Evolutionary conservation across 2,113 vertebrate species (phyloP).

Genomic region (Fukomys damarensis): DNA sequence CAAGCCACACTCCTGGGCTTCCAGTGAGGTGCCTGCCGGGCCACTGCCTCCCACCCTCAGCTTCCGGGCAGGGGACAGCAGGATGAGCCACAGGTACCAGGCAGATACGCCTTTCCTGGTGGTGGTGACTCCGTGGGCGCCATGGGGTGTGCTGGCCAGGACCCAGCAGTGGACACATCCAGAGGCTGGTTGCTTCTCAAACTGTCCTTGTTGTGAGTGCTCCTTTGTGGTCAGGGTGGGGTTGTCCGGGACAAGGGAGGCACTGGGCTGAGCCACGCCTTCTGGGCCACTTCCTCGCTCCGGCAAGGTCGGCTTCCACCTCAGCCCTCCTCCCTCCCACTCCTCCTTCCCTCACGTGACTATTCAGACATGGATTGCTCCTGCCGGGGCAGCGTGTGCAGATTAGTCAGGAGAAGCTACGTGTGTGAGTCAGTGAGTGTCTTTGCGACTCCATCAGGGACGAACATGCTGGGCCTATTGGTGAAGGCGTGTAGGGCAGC

Average conservation of each 20-base stretch:
- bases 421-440: neutral
- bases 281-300: neutral
- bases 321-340: neutral
- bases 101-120: neutral
- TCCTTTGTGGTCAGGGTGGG: neutral
- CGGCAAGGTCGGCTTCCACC: neutral
- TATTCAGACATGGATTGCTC: neutral
- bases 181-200: neutral
- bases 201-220: neutral
- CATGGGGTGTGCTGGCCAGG: neutral
- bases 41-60: neutral
- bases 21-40: neutral
- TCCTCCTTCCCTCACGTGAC: neutral
- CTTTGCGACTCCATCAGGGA: neutral
- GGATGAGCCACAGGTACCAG: slow-evolving; percentile 36
- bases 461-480: neutral
- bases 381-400: neutral
- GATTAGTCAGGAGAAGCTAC: slow-evolving; percentile 24
- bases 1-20: neutral
- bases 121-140: neutral
- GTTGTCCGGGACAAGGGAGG: neutral
- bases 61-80: neutral
- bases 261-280: fast-evolving
- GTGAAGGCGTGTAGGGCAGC: neutral
- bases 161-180: neutral